phyloP scores from a whole-genome alignment of 2,888 invertebrate genomes.

The Archips xylosteana region DNA sequence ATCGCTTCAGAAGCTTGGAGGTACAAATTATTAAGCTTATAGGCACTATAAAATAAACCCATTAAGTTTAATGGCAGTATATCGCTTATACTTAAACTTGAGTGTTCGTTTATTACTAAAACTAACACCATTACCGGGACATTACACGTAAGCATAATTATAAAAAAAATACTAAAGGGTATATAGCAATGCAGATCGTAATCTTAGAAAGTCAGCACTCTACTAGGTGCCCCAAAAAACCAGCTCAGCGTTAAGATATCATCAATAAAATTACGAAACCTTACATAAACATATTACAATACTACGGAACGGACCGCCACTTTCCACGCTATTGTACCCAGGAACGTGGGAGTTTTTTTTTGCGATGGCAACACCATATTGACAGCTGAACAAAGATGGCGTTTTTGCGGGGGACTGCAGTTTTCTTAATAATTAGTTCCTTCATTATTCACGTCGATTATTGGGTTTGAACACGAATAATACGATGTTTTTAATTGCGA shows the following conservation, averaged over 20 bases:
- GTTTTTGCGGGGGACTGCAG: slow-evolving; percentile 11
- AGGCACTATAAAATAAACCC: no score
- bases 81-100: no score
- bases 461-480: not conserved
- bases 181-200: not conserved
- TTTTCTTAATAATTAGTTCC: slow-evolving; percentile 13
- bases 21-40: no score
- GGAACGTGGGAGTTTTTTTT: slow-evolving; percentile 22
- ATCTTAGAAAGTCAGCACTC: slow-evolving; percentile 24
- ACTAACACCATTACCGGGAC: not conserved
- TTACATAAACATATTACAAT: slow-evolving; percentile 26
- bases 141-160: not conserved
- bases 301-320: slow-evolving; percentile 20
- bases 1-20: no score
- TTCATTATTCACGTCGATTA: slow-evolving; percentile 8
- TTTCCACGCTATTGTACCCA: slow-evolving; percentile 23
- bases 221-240: slow-evolving; percentile 21
- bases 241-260: slow-evolving; percentile 17
- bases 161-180: slow-evolving; percentile 4
- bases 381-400: slow-evolving; percentile 23
- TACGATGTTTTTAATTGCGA: not conserved
- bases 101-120: not conserved
- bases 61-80: no score
- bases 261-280: slow-evolving; percentile 23
- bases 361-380: slow-evolving; percentile 28